Evolutionary conservation across 2,113 vertebrate species (phyloP).

Genomic region (Oryzias melastigma): DNA sequence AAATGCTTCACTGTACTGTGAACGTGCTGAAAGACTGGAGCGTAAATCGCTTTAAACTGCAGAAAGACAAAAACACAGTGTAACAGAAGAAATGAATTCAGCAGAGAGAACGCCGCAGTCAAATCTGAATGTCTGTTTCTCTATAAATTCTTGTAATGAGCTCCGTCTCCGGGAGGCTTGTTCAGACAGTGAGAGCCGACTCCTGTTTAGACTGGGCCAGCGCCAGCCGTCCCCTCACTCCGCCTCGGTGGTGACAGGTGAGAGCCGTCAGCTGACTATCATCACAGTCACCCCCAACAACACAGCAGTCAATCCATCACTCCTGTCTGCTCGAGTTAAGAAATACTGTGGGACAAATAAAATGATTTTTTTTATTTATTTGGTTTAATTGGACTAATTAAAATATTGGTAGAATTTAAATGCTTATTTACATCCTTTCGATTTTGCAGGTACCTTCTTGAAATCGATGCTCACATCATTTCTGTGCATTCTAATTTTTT

Average conservation of each 20-base stretch:
- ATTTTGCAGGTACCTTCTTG: too few species aligned
- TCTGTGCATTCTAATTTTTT: too few species aligned
- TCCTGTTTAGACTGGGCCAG: conserved; percentile 76
- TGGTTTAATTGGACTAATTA: too few species aligned
- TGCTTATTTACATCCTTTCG: too few species aligned
- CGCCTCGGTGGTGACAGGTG: conserved; percentile 67
- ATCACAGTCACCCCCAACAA: conserved; percentile 65
- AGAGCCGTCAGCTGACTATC: conserved; percentile 69
- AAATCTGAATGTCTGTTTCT: conserved; percentile 26
- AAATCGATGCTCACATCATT: too few species aligned
- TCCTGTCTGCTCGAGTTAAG: conserved; percentile 15
- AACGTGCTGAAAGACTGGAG: neutral
- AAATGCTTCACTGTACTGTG: neutral
- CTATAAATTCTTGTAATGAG: conserved; percentile 19
- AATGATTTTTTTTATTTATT: too few species aligned
- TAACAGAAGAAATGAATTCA: conserved; percentile 9
- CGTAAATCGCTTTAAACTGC: neutral
- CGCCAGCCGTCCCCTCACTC: conserved; percentile 65
- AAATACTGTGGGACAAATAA: too few species aligned
- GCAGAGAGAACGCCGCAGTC: neutral
- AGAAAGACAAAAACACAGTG: conserved; percentile 7
- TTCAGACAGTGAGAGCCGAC: conserved; percentile 61
- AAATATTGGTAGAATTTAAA: too few species aligned
- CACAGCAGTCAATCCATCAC: conserved; percentile 63
- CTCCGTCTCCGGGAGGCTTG: conserved; percentile 60